Conservation (phyloP, 2,797 vertebrate species). For the Sparidentex hasta region DNA sequence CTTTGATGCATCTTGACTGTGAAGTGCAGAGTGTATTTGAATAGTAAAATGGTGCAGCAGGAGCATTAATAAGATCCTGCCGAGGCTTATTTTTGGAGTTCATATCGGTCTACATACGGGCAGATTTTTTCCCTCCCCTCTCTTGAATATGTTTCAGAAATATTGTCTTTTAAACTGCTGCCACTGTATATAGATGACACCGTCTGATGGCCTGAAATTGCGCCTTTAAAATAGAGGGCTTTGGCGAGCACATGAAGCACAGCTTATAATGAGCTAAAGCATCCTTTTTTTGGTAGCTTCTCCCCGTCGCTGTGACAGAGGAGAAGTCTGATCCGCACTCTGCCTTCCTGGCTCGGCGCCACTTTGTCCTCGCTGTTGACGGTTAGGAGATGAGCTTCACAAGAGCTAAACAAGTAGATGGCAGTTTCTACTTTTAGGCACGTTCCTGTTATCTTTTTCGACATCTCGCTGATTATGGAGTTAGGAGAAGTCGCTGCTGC, state of each 20-base stretch:
- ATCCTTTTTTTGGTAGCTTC: conserved; percentile 31
- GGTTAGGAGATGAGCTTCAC: conserved; percentile 35
- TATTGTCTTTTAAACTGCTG: conserved; percentile 32
- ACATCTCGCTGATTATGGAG: conserved; percentile 30
- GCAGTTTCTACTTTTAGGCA: conserved; percentile 51
- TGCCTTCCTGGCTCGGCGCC: conserved; percentile 35
- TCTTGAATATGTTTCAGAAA: conserved; percentile 37
- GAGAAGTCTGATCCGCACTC: conserved; percentile 43
- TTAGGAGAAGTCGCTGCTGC: conserved; percentile 15
- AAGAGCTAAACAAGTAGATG: conserved; percentile 37
- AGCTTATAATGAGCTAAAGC: conserved; percentile 35
- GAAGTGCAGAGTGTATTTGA: conserved; percentile 58
- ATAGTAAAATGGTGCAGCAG: conserved; percentile 40
- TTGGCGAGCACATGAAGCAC: conserved; percentile 35
- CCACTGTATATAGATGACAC: conserved; percentile 27
- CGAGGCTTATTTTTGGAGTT: conserved; percentile 45
- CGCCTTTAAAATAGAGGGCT: conserved; percentile 42
- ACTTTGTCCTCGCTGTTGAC: conserved; percentile 48
- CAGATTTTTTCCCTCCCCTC: background rate
- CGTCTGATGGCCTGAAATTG: conserved; percentile 20
- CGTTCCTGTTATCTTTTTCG: conserved; percentile 49
- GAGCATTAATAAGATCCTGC: conserved; percentile 22
- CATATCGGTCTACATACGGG: conserved; percentile 26
- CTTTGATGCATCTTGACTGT: conserved; percentile 67
- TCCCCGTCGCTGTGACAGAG: conserved; percentile 26